These are phyloP conservation scores for Brachymystax lenok DNA, from an alignment of 2,797 vertebrate species.

Conservation along the genomic window DNA sequence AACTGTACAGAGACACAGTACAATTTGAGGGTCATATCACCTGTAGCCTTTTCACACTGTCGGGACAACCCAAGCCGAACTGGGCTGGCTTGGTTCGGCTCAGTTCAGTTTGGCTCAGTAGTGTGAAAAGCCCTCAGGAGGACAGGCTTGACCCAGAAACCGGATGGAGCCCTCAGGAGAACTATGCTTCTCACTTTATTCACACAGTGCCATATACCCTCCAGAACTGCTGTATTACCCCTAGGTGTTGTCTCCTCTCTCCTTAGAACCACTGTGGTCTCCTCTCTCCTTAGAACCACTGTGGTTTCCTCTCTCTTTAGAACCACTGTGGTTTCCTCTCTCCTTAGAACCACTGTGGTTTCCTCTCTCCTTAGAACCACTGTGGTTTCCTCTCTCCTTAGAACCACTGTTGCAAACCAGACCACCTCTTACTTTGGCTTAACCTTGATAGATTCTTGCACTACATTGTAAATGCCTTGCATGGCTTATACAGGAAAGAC, in stretches of 20 bases:
- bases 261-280: too few species aligned
- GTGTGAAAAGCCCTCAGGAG: background rate
- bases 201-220: too few species aligned
- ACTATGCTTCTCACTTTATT: too few species aligned
- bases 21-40: background rate
- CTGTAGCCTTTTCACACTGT: background rate
- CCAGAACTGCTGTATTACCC: too few species aligned
- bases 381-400: too few species aligned
- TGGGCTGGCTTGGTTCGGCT: background rate
- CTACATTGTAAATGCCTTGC: constrained; percentile 29
- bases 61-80: background rate
- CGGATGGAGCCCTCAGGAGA: background rate
- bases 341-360: too few species aligned
- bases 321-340: too few species aligned
- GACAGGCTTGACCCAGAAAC: background rate
- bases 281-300: too few species aligned
- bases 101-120: background rate
- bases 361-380: too few species aligned
- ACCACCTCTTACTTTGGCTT: constrained; percentile 12
- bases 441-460: constrained; percentile 12
- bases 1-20: background rate
- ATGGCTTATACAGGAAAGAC: constrained; percentile 8
- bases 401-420: background rate
- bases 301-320: too few species aligned
- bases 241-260: too few species aligned